Percentiles rank a stretch among this genome's conserved stretches.
Evolutionary conservation across 1,140 invertebrate species (phyloP).

Genomic region (Grapholita molesta): DNA sequence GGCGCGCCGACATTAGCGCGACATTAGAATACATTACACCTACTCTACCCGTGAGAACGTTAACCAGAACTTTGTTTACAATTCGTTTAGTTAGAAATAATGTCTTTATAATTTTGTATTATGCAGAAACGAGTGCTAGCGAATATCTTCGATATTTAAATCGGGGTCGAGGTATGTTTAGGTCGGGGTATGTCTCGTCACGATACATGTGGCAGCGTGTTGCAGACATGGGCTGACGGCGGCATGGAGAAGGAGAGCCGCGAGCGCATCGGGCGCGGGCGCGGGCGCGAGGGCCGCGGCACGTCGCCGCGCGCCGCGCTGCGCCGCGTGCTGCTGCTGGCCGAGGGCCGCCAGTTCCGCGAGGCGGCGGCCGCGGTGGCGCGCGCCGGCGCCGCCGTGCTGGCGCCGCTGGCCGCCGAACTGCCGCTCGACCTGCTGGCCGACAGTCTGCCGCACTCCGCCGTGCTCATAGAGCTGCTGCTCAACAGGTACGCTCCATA

Average conservation of each 20-base stretch:
- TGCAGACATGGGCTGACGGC: conserved; percentile 59
- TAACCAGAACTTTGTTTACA: too few relatives aligned
- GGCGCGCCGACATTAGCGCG: too few relatives aligned
- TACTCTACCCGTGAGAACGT: too few relatives aligned
- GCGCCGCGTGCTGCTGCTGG: conserved; percentile 85
- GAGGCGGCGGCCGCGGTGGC: conserved; percentile 89
- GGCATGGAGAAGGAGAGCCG: conserved; percentile 79
- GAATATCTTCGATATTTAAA: too few relatives aligned
- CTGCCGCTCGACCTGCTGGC: conserved; percentile 92
- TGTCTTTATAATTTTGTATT: too few relatives aligned
- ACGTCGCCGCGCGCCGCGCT: conserved; percentile 86
- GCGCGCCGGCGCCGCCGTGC: conserved; percentile 85
- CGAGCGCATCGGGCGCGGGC: conserved; percentile 78
- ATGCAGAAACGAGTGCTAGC: too few relatives aligned
- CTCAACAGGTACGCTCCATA: conserved; percentile 85
- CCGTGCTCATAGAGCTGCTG: conserved; percentile 91
- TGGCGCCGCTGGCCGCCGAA: conserved; percentile 85
- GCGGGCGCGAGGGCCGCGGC: conserved; percentile 80
- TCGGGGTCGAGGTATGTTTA: too few relatives aligned
- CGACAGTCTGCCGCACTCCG: conserved; percentile 91
- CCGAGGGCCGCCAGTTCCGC: conserved; percentile 88
- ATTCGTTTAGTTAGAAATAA: too few relatives aligned
- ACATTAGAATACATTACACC: too few relatives aligned
- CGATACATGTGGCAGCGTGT: neutral
- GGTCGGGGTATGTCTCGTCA: too few relatives aligned